Conservation (phyloP, 2,888 invertebrate species). For the Hydropsyche betteni region DNA sequence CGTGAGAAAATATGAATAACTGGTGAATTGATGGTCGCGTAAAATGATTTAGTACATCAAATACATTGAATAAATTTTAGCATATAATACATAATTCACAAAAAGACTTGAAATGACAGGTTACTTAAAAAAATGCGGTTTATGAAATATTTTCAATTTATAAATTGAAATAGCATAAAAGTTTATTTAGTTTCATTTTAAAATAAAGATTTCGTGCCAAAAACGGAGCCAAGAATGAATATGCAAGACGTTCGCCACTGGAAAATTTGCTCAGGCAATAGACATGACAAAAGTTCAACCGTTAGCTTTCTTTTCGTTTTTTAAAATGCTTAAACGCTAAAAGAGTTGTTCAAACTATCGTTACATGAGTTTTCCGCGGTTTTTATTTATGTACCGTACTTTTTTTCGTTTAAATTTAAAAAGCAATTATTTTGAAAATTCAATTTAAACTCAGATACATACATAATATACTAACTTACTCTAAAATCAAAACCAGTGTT, state of each 20-base stretch:
- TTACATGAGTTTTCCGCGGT: slow-evolving; percentile 46
- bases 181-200: too few species aligned
- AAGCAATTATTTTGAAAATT: neutral
- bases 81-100: too few species aligned
- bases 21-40: too few species aligned
- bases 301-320: slow-evolving; percentile 36
- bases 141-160: neutral
- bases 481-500: neutral
- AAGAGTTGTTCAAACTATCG: slow-evolving; percentile 50
- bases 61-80: too few species aligned
- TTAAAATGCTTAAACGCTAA: slow-evolving; percentile 40
- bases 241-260: slow-evolving; percentile 20
- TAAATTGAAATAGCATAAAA: neutral
- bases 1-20: too few species aligned
- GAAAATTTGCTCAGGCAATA: slow-evolving; percentile 38
- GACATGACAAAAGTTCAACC: slow-evolving; percentile 44
- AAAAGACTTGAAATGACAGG: neutral
- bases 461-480: neutral
- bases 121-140: neutral
- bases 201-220: too few species aligned
- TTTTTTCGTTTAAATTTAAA: slow-evolving; percentile 46
- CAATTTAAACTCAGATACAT: neutral
- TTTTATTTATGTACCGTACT: slow-evolving; percentile 48
- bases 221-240: slow-evolving; percentile 5
- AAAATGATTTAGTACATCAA: too few species aligned